Evolutionary conservation across 2,113 vertebrate genomes (phyloP), one percentile per base, ranked within the genome.

Genomic region (Perognathus longimembris): DNA sequence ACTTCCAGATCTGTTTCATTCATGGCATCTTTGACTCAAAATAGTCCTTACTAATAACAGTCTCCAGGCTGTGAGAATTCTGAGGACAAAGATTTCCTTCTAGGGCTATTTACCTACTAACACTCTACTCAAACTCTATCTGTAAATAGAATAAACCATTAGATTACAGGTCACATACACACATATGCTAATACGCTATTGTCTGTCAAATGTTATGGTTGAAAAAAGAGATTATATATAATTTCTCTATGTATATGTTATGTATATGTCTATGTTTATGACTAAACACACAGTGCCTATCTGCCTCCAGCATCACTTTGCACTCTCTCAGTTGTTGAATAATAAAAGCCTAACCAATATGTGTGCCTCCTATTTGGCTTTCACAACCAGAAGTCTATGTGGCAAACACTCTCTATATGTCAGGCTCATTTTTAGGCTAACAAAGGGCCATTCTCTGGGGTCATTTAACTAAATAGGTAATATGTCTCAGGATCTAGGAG

Each of bases 301-400:
- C n/a, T 34, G 12, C 1, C 21, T 40, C 7, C 1, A 6, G 34
- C 8, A 21, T 3, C 28, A 24, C 6, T 4, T 2, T 1, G 3
- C 2, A 6, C 40, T 24, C 45, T 84, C 69, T 79, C 63, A 14
- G 7, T 38, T 26, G 17, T 2, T 28, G 6, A 34, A 38, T 28
- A 42, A 59, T 17, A 54, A 42, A 9, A 54, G 10, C 21, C 59
- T 40, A 21, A 11, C 7, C 20, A 66, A 40, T 28, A 26, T 1
- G 36, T 8, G 22, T 50, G 38, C 26, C 30, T 38, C 30, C 40
- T 8, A 17, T 91, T 5, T 34, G 6, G 22, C 18, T 50, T 50
- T 85, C 34, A 14, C 21, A n/a, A 10, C 34, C 12, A 80, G 64
- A 77, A 67, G 36, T 8, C 36, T 63, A 28, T 7, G 22, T 69